phyloP scores from a whole-genome alignment of 2,113 vertebrate genomes.

The Austrofundulus limnaeus region DNA sequence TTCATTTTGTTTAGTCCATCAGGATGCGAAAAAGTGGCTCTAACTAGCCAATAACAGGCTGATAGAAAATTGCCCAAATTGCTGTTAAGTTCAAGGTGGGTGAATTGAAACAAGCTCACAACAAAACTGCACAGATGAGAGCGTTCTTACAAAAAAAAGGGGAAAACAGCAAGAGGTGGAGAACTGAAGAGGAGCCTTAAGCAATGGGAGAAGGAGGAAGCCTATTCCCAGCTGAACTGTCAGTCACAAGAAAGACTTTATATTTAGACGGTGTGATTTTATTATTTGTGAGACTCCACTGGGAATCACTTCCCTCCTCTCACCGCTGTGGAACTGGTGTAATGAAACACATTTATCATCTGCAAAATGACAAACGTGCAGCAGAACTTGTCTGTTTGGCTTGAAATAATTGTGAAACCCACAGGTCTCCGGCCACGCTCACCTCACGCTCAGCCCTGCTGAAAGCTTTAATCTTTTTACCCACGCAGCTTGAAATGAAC shows the following conservation, averaged over 20 bases:
- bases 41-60: constrained; percentile 50
- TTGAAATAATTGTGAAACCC: constrained; percentile 69
- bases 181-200: constrained; percentile 33
- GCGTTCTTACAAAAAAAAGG: constrained; percentile 6
- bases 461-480: constrained; percentile 78
- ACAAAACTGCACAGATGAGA: constrained; percentile 43
- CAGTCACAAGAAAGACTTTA: constrained; percentile 70
- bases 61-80: constrained; percentile 27
- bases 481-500: constrained; percentile 74
- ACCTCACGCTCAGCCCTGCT: constrained; percentile 42
- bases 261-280: constrained; percentile 68
- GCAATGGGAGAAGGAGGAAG: constrained; percentile 45
- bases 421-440: constrained; percentile 18
- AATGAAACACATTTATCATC: constrained; percentile 83
- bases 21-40: constrained; percentile 3
- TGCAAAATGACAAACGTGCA: constrained; percentile 54
- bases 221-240: constrained; percentile 55
- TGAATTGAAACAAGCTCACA: constrained; percentile 43
- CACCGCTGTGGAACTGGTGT: constrained; percentile 53
- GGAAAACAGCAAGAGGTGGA: background rate
- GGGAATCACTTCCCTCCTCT: constrained; percentile 59
- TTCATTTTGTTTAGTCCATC: constrained; percentile 46
- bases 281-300: constrained; percentile 61
- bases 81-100: constrained; percentile 51
- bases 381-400: constrained; percentile 70